These are phyloP conservation scores for Anolis carolinensis DNA, from an alignment of 2,113 vertebrate species.

Conservation along the genomic window DNA sequence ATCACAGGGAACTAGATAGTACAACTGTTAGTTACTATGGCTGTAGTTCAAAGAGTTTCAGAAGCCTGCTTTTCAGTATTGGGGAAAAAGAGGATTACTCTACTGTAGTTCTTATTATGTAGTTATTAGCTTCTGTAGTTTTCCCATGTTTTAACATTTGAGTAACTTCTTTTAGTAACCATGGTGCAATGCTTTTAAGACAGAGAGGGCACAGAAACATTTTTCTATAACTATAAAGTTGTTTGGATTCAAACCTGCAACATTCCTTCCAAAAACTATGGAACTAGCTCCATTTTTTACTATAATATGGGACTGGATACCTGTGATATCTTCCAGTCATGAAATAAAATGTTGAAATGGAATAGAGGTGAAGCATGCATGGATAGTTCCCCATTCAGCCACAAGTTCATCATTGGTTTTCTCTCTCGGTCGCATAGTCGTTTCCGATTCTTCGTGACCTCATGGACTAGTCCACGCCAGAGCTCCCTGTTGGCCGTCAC, in stretches of 20 bases:
- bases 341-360: background rate
- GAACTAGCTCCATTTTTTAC: background rate
- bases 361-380: background rate
- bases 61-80: background rate
- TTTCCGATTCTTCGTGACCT: too few species aligned
- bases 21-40: background rate
- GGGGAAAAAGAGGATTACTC: rapidly evolving
- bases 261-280: background rate
- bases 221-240: background rate
- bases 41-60: background rate
- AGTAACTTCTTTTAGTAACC: too few species aligned
- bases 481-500: too few species aligned
- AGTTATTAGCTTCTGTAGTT: too few species aligned
- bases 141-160: background rate
- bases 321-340: background rate
- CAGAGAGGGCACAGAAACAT: background rate
- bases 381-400: background rate
- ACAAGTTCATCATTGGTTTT: background rate
- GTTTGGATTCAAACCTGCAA: background rate
- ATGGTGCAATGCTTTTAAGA: background rate
- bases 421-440: too few species aligned
- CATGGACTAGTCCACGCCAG: too few species aligned
- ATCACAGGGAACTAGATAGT: background rate
- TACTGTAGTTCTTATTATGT: background rate
- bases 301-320: too few species aligned